These are phyloP conservation scores for Burhinus oedicnemus DNA, from an alignment of 2,113 vertebrate genomes.

Conservation along the genomic window DNA sequence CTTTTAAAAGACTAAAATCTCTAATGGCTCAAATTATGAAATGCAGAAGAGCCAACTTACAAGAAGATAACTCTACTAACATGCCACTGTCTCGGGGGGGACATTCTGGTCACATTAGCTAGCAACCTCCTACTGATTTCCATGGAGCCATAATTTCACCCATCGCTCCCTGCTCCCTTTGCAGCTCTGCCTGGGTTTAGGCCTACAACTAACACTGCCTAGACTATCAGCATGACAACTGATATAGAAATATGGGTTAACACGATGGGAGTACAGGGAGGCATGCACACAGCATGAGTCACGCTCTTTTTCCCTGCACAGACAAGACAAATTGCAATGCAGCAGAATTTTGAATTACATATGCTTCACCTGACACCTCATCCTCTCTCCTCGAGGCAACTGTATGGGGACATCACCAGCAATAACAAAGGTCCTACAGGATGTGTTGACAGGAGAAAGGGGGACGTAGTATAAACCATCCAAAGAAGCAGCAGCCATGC, in stretches of 20 bases:
- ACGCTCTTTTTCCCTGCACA: background rate
- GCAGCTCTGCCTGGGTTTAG: background rate
- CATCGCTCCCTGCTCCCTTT: background rate
- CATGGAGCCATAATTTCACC: background rate
- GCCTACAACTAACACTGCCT: background rate
- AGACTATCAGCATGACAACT: background rate
- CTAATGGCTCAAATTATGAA: background rate
- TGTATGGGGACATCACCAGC: background rate
- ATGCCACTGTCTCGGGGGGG: accelerated
- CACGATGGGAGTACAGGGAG: background rate
- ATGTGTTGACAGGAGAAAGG: background rate
- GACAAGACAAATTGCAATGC: background rate
- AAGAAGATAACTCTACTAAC: background rate
- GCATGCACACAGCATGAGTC: background rate
- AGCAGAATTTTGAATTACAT: background rate
- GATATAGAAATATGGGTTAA: background rate
- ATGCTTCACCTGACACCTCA: background rate
- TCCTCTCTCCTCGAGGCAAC: background rate
- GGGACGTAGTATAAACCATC: background rate
- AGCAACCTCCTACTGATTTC: background rate
- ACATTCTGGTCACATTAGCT: background rate
- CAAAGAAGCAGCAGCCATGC: background rate
- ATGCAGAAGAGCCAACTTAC: background rate
- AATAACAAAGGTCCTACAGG: background rate
- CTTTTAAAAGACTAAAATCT: background rate